Evolutionary conservation across 2,797 vertebrate genomes (phyloP).

Genomic region (Acipenser ruthenus): DNA sequence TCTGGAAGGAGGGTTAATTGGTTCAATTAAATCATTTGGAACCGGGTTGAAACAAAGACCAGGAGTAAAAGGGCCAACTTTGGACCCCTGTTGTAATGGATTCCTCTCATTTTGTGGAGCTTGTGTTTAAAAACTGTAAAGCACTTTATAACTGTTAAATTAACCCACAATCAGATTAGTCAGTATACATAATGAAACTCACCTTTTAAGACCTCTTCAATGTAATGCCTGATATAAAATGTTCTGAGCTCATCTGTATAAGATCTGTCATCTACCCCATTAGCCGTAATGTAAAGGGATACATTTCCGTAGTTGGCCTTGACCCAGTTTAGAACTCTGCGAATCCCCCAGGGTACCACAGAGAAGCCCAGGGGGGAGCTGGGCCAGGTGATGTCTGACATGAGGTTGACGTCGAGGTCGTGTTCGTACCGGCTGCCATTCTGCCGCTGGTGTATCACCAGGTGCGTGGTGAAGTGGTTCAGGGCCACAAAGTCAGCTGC

Average conservation of each 20-base stretch:
- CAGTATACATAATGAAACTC: constrained; percentile 24
- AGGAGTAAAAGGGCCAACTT: neutral
- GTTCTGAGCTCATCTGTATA: constrained; percentile 66
- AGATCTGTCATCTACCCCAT: constrained; percentile 78
- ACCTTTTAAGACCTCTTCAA: constrained; percentile 89
- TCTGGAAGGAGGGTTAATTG: too few species aligned
- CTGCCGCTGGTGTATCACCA: constrained; percentile 60
- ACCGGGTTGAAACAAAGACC: constrained; percentile 4
- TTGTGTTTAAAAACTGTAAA: neutral
- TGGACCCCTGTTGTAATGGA: neutral
- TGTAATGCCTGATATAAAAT: constrained; percentile 71
- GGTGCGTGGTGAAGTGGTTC: constrained; percentile 89
- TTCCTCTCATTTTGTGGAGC: neutral
- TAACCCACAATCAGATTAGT: too few species aligned
- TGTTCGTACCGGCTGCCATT: constrained; percentile 43
- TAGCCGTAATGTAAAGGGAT: constrained; percentile 78
- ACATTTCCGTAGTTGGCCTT: constrained; percentile 62
- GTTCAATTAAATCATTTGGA: constrained; percentile 34
- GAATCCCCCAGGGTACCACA: constrained; percentile 75
- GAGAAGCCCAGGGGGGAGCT: constrained; percentile 64
- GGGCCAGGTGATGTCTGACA: constrained; percentile 73
- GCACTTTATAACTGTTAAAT: neutral
- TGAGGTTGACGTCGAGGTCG: constrained; percentile 60
- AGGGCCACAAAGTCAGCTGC: constrained; percentile 79
- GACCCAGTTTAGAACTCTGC: constrained; percentile 77